These are phyloP conservation scores for Oryzias dopingdopingensis DNA, from an alignment of 2,797 vertebrate species.

Conservation along the genomic window DNA sequence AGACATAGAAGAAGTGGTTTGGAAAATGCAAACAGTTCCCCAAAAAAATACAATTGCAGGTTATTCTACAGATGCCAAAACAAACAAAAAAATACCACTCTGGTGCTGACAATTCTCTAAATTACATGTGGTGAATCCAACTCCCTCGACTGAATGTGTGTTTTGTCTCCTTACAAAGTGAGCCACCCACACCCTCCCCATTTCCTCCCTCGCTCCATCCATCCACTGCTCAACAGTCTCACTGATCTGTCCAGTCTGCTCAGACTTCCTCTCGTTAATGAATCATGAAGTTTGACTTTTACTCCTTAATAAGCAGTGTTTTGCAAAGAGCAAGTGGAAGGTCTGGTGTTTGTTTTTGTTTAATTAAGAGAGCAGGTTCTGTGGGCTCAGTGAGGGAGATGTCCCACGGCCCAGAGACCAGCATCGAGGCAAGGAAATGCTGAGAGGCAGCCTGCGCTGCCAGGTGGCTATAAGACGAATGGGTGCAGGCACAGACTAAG, in stretches of 20 bases:
- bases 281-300: conserved; percentile 84
- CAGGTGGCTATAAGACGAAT: conserved; percentile 71
- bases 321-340: conserved; percentile 66
- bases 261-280: conserved; percentile 86
- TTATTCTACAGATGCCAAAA: conserved; percentile 2
- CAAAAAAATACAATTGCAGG: background rate
- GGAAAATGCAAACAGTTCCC: conserved; percentile 1
- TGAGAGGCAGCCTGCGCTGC: conserved; percentile 48
- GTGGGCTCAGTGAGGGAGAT: conserved; percentile 48
- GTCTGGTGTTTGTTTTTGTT: conserved; percentile 79
- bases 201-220: conserved; percentile 52
- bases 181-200: conserved; percentile 29
- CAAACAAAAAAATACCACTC: conserved; percentile 2
- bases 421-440: conserved; percentile 54
- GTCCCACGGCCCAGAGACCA: conserved; percentile 33
- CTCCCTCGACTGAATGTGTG: conserved; percentile 15
- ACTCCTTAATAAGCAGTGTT: conserved; percentile 78
- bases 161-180: conserved; percentile 14
- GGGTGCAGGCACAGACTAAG: conserved; percentile 62
- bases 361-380: conserved; percentile 76
- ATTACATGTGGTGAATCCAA: conserved; percentile 23
- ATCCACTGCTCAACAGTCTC: conserved; percentile 40
- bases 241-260: conserved; percentile 78
- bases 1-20: conserved; percentile 28
- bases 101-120: conserved; percentile 13